Evolutionary conservation across 2,113 vertebrate genomes (phyloP).

Genomic region (Nematolebias whitei): DNA sequence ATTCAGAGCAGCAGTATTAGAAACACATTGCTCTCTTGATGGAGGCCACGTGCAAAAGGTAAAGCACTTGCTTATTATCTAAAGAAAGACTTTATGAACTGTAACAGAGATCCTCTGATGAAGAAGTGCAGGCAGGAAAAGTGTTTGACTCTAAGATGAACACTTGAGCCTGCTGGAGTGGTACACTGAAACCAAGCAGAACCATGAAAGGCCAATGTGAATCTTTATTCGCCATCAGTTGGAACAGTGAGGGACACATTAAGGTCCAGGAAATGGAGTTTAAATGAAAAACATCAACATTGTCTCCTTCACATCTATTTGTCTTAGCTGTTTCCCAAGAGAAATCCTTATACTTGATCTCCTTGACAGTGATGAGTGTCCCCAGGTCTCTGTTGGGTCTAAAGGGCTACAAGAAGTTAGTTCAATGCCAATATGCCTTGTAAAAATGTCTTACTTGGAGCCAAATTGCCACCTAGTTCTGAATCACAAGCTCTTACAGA

Average conservation of each 20-base stretch:
- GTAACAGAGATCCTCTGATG: conserved; percentile 29
- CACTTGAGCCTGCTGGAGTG: conserved; percentile 2
- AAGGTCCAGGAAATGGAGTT: conserved; percentile 28
- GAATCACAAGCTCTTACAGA: too few species aligned
- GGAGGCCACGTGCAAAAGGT: conserved; percentile 28
- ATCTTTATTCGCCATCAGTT: conserved; percentile 20
- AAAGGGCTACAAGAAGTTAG: background rate
- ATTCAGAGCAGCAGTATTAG: too few species aligned
- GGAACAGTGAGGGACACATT: conserved; percentile 5
- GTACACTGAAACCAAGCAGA: background rate
- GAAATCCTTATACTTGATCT: conserved; percentile 30
- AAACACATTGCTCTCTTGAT: too few species aligned
- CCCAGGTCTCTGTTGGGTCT: background rate
- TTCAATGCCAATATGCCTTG: too few species aligned
- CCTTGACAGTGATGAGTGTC: conserved; percentile 19
- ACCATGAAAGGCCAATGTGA: conserved; percentile 5
- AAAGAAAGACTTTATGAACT: conserved; percentile 51
- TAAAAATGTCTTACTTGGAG: too few species aligned
- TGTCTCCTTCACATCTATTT: conserved; percentile 60
- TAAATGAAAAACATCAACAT: too few species aligned
- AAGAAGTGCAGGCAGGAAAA: conserved; percentile 26
- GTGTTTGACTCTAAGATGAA: conserved; percentile 25
- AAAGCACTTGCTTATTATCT: conserved; percentile 37
- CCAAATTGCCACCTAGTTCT: too few species aligned
- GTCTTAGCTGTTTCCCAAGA: conserved; percentile 27